These are phyloP conservation scores for Spinibarbus caldwelli DNA, from an alignment of 2,797 vertebrate genomes.

Conservation along the genomic window DNA sequence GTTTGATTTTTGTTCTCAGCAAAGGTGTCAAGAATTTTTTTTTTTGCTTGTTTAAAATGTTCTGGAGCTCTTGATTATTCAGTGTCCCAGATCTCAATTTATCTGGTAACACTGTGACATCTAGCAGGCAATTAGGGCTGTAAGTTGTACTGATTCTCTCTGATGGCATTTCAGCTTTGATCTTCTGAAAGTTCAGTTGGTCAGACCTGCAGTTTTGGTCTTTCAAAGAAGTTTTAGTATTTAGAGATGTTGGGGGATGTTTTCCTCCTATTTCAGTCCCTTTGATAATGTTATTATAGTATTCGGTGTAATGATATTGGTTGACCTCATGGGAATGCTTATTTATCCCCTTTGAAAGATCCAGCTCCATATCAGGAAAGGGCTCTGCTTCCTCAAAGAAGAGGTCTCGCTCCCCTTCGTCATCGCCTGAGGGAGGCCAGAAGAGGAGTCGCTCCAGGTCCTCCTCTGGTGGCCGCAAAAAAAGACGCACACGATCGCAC, in stretches of 20 bases:
- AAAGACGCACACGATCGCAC: conserved; percentile 96
- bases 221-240: background rate
- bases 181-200: conserved; percentile 18
- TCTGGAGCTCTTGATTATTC: background rate
- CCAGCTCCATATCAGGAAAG: conserved; percentile 99
- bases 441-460: conserved; percentile 98
- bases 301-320: background rate
- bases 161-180: conserved; percentile 8
- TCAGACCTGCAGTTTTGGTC: background rate
- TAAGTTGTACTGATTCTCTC: background rate
- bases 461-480: conserved; percentile 95
- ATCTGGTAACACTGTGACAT: background rate
- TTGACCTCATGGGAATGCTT: conserved; percentile 79
- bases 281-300: conserved; percentile 40
- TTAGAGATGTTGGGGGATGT: background rate
- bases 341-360: conserved; percentile 85
- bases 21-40: background rate
- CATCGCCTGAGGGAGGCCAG: conserved; percentile 92
- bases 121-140: conserved; percentile 13
- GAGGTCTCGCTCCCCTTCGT: conserved; percentile 91
- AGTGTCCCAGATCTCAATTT: background rate
- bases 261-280: background rate
- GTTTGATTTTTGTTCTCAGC: background rate
- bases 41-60: background rate
- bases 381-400: conserved; percentile 93